A percentile compares a stretch with the other conserved stretches of the same genome.
Evolutionary conservation across 2,797 vertebrate species (phyloP).

Genomic region (Thamnophis elegans): DNA sequence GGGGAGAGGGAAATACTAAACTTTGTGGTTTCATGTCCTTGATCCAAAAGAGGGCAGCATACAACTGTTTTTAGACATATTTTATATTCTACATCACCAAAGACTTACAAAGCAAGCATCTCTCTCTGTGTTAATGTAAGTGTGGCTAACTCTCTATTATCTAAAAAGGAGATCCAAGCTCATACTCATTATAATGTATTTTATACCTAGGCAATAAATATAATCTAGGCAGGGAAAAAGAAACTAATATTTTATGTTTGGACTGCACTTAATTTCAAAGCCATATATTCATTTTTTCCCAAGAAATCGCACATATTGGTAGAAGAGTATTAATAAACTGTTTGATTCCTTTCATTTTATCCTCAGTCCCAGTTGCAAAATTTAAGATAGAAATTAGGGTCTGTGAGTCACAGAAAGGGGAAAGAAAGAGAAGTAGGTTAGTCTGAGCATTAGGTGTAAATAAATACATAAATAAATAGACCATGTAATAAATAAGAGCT

Average conservation of each 20-base stretch:
- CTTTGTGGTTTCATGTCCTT: conserved; percentile 1
- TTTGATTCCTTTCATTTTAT: neutral
- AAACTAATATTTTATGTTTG: neutral
- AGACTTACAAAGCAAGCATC: neutral
- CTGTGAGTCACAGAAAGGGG: neutral
- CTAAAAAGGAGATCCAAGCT: neutral
- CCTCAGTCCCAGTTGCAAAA: neutral
- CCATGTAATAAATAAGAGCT: neutral
- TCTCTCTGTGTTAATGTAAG: neutral
- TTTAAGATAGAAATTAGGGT: neutral
- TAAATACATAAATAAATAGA: neutral
- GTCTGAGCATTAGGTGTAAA: neutral
- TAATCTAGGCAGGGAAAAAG: neutral
- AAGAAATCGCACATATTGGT: neutral
- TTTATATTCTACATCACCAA: conserved; percentile 9
- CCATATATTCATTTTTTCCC: neutral
- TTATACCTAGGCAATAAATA: neutral
- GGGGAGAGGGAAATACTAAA: conserved; percentile 30
- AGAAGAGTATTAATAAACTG: neutral
- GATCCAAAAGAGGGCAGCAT: conserved; percentile 79
- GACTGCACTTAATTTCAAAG: neutral
- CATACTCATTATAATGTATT: neutral
- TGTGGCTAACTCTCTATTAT: neutral
- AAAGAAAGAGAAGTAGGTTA: neutral
- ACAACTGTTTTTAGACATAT: conserved; percentile 31